These are phyloP conservation scores for Gallinago undulata DNA, from an alignment of 2,113 vertebrate species.

Conservation along the genomic window DNA sequence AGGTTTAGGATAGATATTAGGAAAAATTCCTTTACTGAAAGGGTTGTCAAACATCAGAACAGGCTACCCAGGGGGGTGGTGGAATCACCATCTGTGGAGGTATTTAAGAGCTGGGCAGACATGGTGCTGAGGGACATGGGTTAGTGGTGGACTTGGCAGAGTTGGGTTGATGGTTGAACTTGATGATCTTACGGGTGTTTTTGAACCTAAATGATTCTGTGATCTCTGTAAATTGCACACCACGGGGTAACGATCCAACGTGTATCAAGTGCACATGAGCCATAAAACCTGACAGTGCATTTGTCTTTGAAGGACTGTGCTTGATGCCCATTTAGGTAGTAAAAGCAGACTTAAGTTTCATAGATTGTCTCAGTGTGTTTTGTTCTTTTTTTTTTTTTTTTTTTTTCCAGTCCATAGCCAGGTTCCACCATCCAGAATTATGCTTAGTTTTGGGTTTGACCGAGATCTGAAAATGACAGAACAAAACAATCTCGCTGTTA, in stretches of 20 bases:
- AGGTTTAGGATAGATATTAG: not conserved
- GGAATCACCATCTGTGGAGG: not conserved
- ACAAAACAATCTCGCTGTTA: not conserved
- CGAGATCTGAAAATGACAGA: not conserved
- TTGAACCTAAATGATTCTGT: not conserved
- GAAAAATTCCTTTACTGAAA: not conserved
- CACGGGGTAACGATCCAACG: accelerated
- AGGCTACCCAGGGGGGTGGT: not conserved
- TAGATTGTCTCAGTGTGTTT: not conserved
- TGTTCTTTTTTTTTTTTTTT: not conserved
- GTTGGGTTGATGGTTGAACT: not conserved
- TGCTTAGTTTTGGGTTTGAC: not conserved
- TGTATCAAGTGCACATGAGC: accelerated
- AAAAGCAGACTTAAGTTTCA: not conserved
- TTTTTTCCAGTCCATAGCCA: not conserved
- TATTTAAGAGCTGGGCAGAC: accelerated
- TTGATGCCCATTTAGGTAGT: not conserved
- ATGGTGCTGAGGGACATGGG: not conserved
- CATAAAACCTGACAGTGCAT: accelerated
- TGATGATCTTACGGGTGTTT: not conserved
- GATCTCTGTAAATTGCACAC: not conserved
- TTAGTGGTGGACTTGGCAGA: not conserved
- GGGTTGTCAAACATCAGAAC: accelerated
- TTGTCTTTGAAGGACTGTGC: not conserved
- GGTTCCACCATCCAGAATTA: not conserved